phyloP scores from a whole-genome alignment of 2,888 invertebrate genomes.

The Andrena marginata region DNA sequence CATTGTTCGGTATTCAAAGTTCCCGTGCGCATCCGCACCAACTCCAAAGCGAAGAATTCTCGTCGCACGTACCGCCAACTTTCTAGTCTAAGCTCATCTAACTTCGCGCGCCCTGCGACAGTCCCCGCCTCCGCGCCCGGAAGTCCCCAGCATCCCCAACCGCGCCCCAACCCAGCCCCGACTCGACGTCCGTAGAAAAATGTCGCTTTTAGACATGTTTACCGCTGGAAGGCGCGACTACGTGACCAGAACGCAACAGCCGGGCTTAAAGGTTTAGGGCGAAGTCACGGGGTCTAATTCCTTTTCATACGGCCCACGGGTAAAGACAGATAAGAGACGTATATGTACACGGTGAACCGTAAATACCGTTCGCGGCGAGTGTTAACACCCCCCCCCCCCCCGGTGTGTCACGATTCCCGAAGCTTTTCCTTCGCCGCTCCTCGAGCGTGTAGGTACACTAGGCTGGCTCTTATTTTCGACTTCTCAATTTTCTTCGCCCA shows the following conservation, averaged over 20 bases:
- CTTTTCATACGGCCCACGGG: constrained; percentile 43
- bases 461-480: no score
- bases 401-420: constrained; percentile 1
- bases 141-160: neutral
- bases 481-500: no score
- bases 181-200: constrained; percentile 18
- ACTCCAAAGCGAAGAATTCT: no score
- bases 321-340: constrained; percentile 53
- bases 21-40: no score
- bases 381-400: no score
- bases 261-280: constrained; percentile 45
- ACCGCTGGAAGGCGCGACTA: constrained; percentile 5
- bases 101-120: neutral
- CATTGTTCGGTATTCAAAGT: no score
- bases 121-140: neutral
- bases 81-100: no score
- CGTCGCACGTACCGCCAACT: neutral
- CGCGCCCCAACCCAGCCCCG: neutral
- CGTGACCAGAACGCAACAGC: constrained; percentile 40
- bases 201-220: constrained; percentile 30
- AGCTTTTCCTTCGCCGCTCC: constrained; percentile 24
- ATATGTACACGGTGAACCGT: constrained; percentile 36
- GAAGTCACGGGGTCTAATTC: constrained; percentile 46
- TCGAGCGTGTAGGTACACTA: neutral
- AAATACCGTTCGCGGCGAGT: constrained; percentile 37